Evolutionary conservation across 2,888 invertebrate genomes (phyloP).

Genomic region (Protodeltote pygarga): DNA sequence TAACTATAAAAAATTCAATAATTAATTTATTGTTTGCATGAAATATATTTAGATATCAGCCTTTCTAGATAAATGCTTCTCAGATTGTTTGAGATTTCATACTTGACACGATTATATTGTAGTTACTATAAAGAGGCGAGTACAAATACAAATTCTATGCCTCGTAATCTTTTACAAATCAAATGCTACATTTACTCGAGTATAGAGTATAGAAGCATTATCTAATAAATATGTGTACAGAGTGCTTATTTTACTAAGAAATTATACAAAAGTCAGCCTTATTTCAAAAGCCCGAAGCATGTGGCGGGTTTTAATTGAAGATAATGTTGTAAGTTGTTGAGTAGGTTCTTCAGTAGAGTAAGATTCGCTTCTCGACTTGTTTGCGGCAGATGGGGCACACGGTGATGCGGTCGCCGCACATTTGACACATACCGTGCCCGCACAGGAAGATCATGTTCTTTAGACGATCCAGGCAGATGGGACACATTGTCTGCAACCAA

Average conservation of each 20-base stretch:
- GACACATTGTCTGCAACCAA: slow-evolving; percentile 97
- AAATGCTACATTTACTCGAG: slow-evolving; percentile 3
- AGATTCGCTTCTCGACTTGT: slow-evolving; percentile 97
- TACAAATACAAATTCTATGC: not conserved
- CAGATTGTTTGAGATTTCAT: not conserved
- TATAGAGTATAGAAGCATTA: slow-evolving; percentile 4
- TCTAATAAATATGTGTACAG: slow-evolving; percentile 19
- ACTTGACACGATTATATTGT: not conserved
- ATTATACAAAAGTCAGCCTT: slow-evolving; percentile 47
- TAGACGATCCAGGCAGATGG: slow-evolving; percentile 98
- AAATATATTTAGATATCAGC: slow-evolving; percentile 12
- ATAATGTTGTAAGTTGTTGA: not conserved
- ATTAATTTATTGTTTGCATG: not conserved
- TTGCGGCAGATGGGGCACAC: slow-evolving; percentile 99
- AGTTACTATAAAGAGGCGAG: not conserved
- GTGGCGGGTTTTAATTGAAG: slow-evolving; percentile 10
- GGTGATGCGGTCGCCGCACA: slow-evolving; percentile 99
- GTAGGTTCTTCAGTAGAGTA: slow-evolving; percentile 89
- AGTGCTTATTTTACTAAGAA: slow-evolving; percentile 15
- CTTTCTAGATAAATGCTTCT: slow-evolving; percentile 31
- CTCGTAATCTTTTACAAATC: not conserved
- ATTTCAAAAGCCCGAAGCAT: slow-evolving; percentile 12
- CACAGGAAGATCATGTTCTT: slow-evolving; percentile 99
- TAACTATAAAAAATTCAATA: slow-evolving; percentile 1
- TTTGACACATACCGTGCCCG: slow-evolving; percentile 99